Conservation (phyloP, 2,888 invertebrate species). For the Acanthosepion pharaonis region DNA sequence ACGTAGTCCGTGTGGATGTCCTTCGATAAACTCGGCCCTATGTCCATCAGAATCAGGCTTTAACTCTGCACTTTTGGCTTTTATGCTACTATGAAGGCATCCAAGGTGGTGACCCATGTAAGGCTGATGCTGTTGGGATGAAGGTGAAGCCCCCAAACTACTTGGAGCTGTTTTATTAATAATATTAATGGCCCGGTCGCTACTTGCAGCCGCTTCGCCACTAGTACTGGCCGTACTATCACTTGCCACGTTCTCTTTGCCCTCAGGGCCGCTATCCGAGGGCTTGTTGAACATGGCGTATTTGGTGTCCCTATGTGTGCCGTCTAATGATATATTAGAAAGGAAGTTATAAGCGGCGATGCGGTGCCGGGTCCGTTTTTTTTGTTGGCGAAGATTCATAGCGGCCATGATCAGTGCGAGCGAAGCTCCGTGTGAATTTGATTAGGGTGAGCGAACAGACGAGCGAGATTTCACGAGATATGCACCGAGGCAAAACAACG, state of each 20-base stretch:
- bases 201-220: not conserved
- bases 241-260: constrained; percentile 40
- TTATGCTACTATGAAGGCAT: not conserved
- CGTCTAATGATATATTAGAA: constrained; percentile 95
- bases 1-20: not conserved
- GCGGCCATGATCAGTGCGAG: constrained; percentile 51
- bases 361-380: constrained; percentile 70
- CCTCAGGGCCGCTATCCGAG: constrained; percentile 37
- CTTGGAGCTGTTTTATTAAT: not conserved
- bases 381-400: constrained; percentile 61
- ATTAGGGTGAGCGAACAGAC: not conserved
- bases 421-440: not conserved
- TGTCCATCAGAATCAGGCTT: not conserved
- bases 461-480: constrained; percentile 41
- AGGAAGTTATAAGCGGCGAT: constrained; percentile 94
- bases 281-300: constrained; percentile 63
- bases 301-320: constrained; percentile 82
- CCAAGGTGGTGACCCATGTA: not conserved
- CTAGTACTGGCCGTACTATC: not conserved
- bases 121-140: not conserved
- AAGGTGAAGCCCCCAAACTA: not conserved
- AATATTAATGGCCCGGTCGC: constrained; percentile 14
- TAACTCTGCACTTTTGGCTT: not conserved
- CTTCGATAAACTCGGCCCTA: constrained; percentile 36
- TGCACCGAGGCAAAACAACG: not conserved